phyloP scores from a whole-genome alignment of 1,140 invertebrate species.

The Nebria ingens region DNA sequence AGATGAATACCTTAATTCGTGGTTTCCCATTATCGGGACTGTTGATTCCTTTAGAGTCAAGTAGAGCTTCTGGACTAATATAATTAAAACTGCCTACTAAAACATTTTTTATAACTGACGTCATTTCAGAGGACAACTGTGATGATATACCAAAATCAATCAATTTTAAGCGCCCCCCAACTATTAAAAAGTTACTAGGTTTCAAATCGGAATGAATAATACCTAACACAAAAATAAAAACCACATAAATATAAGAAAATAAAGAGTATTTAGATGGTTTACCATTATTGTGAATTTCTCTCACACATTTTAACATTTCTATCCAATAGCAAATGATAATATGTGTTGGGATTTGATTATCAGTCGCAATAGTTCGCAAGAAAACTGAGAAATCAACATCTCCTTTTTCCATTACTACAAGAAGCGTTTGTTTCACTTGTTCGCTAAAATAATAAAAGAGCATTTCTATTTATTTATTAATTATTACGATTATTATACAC shows the following conservation, averaged over 20 bases:
- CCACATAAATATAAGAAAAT: neutral
- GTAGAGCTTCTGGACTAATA: conserved; percentile 90
- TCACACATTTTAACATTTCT: conserved; percentile 86
- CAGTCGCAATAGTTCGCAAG: conserved; percentile 49
- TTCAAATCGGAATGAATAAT: conserved; percentile 96
- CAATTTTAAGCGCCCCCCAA: conserved; percentile 77
- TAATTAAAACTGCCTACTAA: conserved; percentile 87
- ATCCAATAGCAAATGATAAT: conserved; percentile 85
- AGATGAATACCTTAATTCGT: conserved; percentile 23
- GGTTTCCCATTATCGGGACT: conserved; percentile 36
- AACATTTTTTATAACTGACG: conserved; percentile 75
- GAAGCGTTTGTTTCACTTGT: conserved; percentile 51
- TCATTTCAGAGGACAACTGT: conserved; percentile 76
- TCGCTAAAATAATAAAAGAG: conserved; percentile 31
- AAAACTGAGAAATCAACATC: conserved; percentile 77
- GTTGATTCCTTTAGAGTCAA: conserved; percentile 38
- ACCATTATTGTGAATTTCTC: conserved; percentile 85
- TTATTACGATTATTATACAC: too few relatives aligned
- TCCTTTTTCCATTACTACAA: conserved; percentile 87
- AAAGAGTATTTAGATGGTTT: conserved; percentile 17
- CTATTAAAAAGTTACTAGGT: conserved; percentile 91
- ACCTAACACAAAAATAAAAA: conserved; percentile 43
- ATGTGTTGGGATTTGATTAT: conserved; percentile 49
- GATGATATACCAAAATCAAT: conserved; percentile 99
- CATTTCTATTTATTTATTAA: conserved; percentile 14